Conservation (phyloP, 2,113 vertebrate species). For the Cyphomyrus discorhynchus region DNA sequence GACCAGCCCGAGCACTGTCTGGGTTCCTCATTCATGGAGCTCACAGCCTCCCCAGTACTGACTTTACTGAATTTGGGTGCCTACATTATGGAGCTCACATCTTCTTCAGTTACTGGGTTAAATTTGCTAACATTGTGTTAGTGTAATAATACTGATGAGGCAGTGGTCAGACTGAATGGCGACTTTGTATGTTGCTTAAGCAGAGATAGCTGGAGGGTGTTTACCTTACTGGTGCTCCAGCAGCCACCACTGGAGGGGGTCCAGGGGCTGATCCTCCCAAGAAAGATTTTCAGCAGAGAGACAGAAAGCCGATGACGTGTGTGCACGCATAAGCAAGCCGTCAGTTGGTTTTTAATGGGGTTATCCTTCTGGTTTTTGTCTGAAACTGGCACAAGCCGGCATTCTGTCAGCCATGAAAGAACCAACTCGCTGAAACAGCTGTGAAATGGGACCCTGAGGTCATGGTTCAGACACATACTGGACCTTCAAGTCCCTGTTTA, state of each 20-base stretch:
- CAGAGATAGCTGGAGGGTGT: background rate
- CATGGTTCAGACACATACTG: background rate
- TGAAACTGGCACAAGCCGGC: background rate
- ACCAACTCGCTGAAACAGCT: background rate
- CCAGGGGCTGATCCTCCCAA: background rate
- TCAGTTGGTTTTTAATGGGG: background rate
- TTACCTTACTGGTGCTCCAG: background rate
- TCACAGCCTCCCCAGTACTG: background rate
- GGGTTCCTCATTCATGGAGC: background rate
- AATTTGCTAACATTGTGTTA: background rate
- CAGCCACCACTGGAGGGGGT: background rate
- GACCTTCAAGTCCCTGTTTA: background rate
- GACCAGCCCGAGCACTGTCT: background rate
- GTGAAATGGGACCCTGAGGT: background rate
- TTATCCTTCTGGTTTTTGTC: background rate
- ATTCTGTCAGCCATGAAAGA: background rate
- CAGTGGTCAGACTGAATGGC: background rate
- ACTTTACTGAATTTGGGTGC: background rate
- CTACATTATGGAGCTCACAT: background rate
- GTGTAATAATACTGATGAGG: background rate
- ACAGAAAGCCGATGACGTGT: background rate
- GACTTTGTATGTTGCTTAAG: background rate
- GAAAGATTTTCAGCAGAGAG: background rate
- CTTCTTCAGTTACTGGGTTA: background rate
- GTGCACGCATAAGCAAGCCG: background rate